Percentiles rank a stretch among this genome's conserved stretches.
These are phyloP conservation scores for Tylochromis polylepis DNA, from an alignment of 2,113 vertebrate species.

Conservation along the genomic window DNA sequence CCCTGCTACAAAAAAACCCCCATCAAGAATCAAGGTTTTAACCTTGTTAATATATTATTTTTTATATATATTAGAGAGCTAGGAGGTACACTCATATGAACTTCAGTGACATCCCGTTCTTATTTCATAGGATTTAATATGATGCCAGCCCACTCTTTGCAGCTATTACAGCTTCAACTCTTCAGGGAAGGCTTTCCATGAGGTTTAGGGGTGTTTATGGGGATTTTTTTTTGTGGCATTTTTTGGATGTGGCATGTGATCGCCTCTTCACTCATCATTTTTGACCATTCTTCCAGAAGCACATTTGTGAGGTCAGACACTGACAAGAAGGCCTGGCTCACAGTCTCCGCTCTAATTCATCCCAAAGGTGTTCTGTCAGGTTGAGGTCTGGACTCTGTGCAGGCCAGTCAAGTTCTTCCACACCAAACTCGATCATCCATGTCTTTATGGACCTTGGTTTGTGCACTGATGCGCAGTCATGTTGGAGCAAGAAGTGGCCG, in stretches of 20 bases:
- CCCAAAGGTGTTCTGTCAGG: not conserved
- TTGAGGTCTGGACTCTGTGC: not conserved
- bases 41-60: not conserved
- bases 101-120: not conserved
- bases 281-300: not conserved
- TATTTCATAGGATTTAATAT: not conserved
- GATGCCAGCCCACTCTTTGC: not conserved
- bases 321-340: not conserved
- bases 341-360: not conserved
- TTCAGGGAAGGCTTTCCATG: not conserved
- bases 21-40: not conserved
- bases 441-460: not conserved
- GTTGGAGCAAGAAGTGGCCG: not conserved
- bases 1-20: not conserved
- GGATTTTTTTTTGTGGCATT: not conserved
- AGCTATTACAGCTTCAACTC: not conserved
- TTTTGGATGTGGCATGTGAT: not conserved
- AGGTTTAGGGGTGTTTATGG: not conserved
- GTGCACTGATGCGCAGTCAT: not conserved
- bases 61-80: not conserved
- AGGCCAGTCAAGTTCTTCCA: not conserved
- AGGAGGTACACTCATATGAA: not conserved
- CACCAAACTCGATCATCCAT: not conserved
- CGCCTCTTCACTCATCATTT: not conserved
- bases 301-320: not conserved